A percentile compares a stretch with the other conserved stretches of the same genome.
phyloP scores from a whole-genome alignment of 2,113 vertebrate species.

The Cottus gobio region DNA sequence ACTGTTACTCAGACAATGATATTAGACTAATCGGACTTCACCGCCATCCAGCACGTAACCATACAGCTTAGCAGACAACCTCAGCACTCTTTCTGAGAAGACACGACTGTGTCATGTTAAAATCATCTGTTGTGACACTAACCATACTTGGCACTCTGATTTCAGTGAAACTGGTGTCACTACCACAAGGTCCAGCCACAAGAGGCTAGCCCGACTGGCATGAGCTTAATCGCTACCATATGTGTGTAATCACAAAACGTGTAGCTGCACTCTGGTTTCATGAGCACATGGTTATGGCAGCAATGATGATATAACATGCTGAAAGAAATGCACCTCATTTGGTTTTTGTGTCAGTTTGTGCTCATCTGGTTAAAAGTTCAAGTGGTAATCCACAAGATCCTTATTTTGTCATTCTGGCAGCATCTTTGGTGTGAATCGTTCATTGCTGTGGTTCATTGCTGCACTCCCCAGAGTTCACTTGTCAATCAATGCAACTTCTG shows the following conservation, averaged over 20 bases:
- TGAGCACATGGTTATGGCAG: conserved; percentile 60
- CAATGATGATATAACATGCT: conserved; percentile 61
- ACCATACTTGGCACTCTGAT: conserved; percentile 68
- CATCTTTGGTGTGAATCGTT: conserved; percentile 54
- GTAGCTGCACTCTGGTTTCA: conserved; percentile 62
- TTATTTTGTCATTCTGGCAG: conserved; percentile 59
- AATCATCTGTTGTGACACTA: conserved; percentile 64
- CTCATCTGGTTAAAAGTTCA: conserved; percentile 65
- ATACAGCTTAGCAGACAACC: conserved; percentile 46
- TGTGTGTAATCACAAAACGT: conserved; percentile 65
- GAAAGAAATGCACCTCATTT: conserved; percentile 53
- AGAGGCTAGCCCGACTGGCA: conserved; percentile 68
- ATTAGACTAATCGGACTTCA: conserved; percentile 59
- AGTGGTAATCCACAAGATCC: conserved; percentile 55
- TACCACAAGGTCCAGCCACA: conserved; percentile 69
- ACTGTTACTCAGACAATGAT: conserved; percentile 75
- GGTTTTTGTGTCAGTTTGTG: conserved; percentile 55
- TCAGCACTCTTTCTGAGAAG: conserved; percentile 41
- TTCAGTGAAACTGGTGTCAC: conserved; percentile 65
- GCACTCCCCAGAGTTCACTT: conserved; percentile 48
- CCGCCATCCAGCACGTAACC: conserved; percentile 39
- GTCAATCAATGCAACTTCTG: conserved; percentile 43
- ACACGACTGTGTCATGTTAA: conserved; percentile 62
- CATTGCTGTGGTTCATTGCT: conserved; percentile 42
- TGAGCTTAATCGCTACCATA: conserved; percentile 67